A percentile compares a stretch with the other conserved stretches of the same genome.
phyloP scores from a whole-genome alignment of 92 coral and sea anemone genomes.

The Scolanthus callimorphus region DNA sequence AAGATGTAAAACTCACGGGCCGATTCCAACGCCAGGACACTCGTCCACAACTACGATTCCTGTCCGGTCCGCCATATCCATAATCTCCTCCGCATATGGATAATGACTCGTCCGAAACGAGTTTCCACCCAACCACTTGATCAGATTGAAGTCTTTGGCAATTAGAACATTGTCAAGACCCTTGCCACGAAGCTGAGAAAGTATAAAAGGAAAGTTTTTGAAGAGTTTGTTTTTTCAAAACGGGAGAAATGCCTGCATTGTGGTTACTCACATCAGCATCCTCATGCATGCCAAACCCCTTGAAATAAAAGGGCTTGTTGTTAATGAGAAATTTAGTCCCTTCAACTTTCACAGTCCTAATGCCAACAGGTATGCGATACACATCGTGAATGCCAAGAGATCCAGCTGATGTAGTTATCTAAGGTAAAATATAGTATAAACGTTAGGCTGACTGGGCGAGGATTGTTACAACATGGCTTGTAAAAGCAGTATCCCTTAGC shows the following conservation, averaged over 20 bases:
- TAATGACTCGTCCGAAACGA: conserved; percentile 97
- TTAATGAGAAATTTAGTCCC: conserved; percentile 83
- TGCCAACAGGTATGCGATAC: conserved; percentile 92
- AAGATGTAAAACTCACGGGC: no score
- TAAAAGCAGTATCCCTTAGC: no score
- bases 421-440: no score
- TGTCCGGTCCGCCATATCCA: conserved; percentile 93
- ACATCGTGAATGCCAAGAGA: conserved; percentile 53
- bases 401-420: no score
- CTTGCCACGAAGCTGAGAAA: conserved; percentile 92
- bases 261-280: conserved; percentile 87
- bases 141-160: conserved; percentile 85
- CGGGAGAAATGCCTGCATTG: no score
- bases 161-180: conserved; percentile 90
- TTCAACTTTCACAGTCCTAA: conserved; percentile 81
- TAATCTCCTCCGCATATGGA: conserved; percentile 98
- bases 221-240: no score
- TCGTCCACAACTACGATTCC: conserved; percentile 99
- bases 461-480: no score
- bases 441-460: no score
- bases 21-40: conserved; percentile 91
- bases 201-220: no score
- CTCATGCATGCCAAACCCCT: conserved; percentile 96
- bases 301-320: conserved; percentile 92
- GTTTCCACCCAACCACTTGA: conserved; percentile 92